Base-by-base conservation (phyloP, 2,888 invertebrate genomes). In the Teleiodes luculella region DNA sequence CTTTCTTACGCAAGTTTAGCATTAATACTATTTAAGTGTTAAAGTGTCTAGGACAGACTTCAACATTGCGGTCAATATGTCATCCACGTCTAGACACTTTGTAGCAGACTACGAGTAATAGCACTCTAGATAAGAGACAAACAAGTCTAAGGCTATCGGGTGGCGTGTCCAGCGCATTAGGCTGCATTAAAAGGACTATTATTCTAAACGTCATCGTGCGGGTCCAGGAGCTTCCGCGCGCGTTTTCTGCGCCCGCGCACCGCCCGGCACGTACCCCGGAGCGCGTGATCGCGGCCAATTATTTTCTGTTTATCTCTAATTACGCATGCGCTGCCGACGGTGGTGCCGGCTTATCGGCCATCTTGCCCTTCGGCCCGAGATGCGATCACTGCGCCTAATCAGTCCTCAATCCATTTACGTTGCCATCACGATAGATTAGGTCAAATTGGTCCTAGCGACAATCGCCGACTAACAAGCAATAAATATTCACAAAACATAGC, bases 271-370 rank as follows among this genome's bases (percentile, higher is more conserved):
- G 84, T 81, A 79, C 76, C 72, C 74, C 67, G 76, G 77, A 76
- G 80, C 82, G 77, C 85, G 82, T 85, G 86, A 87, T 87, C 84
- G 83, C 74, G 79, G 86, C 89, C 89, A 89, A 89, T 89, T 89
- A 89, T 87, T 87, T 89, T 87, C 84, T 86, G 87, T 87, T 87
- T 87, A 87, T 87, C 87, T 87, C 88, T 89, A 88, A 89, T 89
- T 89, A 88, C 86, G 86, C 83, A 87, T 86, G 79, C 87, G 80
- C 85, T 82, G 86, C 86, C 81, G 80, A 83, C 86, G 83, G 83
- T 86, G 83, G 83, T 75, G 78, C 64, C 71, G 71, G 72, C 76
- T 88, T 88, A 89, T 89, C 89, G 70, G 57, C 45, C 64, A 89
- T 89, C 88, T 89, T 51, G 79, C 86, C 89, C 88, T 88, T 80